A percentile compares a stretch with the other conserved stretches of the same genome.
phyloP scores from a whole-genome alignment of 1,140 invertebrate genomes.

The Vanessa tameamea region DNA sequence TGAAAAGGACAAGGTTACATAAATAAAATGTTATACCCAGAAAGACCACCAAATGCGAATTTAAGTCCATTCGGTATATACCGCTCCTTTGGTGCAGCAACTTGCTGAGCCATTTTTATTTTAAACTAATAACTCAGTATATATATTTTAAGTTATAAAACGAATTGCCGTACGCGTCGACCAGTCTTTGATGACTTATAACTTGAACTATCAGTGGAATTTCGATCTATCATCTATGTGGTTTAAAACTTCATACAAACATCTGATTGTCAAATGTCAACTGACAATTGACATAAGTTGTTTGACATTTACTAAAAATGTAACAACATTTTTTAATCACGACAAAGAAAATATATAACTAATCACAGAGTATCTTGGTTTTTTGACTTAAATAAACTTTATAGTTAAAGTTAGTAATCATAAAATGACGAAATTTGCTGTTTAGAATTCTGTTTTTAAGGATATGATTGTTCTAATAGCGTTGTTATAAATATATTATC shows the following conservation, averaged over 20 bases:
- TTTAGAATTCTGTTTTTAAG: too few relatives aligned
- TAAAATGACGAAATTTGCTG: too few relatives aligned
- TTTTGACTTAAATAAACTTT: too few relatives aligned
- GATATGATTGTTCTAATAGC: too few relatives aligned
- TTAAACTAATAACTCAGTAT: not conserved
- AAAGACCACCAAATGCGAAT: conserved; percentile 84
- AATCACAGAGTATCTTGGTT: too few relatives aligned
- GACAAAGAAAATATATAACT: too few relatives aligned
- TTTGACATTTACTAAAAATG: too few relatives aligned
- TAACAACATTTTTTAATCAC: too few relatives aligned
- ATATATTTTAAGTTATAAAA: not conserved
- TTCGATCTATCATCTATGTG: not conserved
- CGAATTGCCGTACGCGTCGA: not conserved
- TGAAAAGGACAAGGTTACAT: conserved; percentile 54
- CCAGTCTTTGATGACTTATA: not conserved
- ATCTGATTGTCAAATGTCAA: conserved; percentile 4
- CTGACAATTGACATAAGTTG: not conserved
- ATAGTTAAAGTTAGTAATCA: too few relatives aligned
- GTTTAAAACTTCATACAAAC: conserved; percentile 3
- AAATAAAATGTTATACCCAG: conserved; percentile 82
- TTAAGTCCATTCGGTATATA: conserved; percentile 83
- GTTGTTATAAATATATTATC: too few relatives aligned
- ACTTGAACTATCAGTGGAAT: not conserved
- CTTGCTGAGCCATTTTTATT: conserved; percentile 52
- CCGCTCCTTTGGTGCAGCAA: conserved; percentile 55